Percentiles rank a stretch among this genome's conserved stretches.
phyloP scores from a whole-genome alignment of 2,888 invertebrate genomes.

The Campoplex nolae region DNA sequence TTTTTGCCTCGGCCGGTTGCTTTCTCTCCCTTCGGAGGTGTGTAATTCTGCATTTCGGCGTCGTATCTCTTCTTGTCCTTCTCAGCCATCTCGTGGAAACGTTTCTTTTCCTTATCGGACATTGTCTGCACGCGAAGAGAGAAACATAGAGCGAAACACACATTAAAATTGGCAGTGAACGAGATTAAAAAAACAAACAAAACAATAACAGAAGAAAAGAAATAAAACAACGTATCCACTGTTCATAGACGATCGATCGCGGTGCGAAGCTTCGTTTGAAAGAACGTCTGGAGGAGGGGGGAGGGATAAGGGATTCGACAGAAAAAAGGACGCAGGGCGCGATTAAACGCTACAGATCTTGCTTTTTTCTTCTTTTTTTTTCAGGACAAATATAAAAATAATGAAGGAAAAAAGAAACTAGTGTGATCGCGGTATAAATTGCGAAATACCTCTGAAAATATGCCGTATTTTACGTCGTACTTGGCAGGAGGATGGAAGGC shows the following conservation, averaged over 20 bases:
- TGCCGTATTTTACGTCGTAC: conserved; percentile 24
- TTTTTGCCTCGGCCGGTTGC: conserved; percentile 93
- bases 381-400: not conserved
- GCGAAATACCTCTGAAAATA: conserved; percentile 29
- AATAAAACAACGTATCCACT: not conserved
- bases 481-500: conserved; percentile 40
- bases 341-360: not conserved
- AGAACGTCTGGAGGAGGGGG: not conserved
- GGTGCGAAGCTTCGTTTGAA: not conserved
- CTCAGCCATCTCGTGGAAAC: conserved; percentile 99
- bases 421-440: too few species aligned
- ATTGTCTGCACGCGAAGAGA: conserved; percentile 91
- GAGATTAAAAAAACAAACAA: conserved; percentile 9
- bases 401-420: not conserved
- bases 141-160: conserved; percentile 45
- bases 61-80: conserved; percentile 98
- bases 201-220: not conserved
- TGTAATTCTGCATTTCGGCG: conserved; percentile 97
- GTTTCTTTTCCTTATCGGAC: conserved; percentile 99
- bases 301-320: not conserved
- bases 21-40: conserved; percentile 95
- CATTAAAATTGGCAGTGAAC: conserved; percentile 24
- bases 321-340: not conserved
- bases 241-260: conserved; percentile 5
- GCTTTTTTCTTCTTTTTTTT: not conserved